phyloP scores from a whole-genome alignment of 2,113 vertebrate genomes.

The Pteropus alecto region DNA sequence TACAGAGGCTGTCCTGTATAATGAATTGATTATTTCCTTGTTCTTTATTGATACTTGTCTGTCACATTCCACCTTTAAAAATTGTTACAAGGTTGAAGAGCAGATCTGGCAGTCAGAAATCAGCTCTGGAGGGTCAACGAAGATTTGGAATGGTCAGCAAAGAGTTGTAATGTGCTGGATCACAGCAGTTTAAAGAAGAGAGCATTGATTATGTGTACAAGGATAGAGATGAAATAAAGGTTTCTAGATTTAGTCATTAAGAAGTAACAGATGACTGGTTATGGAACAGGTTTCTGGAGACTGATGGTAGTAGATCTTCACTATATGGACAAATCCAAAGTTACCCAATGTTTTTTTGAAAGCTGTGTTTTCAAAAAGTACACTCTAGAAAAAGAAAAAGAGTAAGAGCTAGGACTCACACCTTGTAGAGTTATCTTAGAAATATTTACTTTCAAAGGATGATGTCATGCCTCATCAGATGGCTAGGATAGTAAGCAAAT shows the following conservation, averaged over 20 bases:
- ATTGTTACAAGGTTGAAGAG: background rate
- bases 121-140: background rate
- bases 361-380: slow-evolving; percentile 46
- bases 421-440: background rate
- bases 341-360: background rate
- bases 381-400: background rate
- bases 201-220: background rate
- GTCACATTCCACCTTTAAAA: background rate
- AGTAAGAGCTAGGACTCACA: background rate
- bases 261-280: background rate
- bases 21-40: background rate
- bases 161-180: background rate
- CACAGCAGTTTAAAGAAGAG: background rate
- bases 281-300: background rate
- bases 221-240: background rate
- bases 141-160: background rate
- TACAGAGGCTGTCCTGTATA: background rate
- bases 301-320: background rate
- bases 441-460: slow-evolving; percentile 13
- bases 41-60: background rate
- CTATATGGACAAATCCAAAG: background rate
- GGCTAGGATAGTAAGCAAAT: background rate
- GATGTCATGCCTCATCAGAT: slow-evolving; percentile 39
- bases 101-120: background rate
- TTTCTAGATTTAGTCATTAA: background rate